Base-by-base conservation (phyloP, 2,797 vertebrate genomes). In the Picus viridis region DNA sequence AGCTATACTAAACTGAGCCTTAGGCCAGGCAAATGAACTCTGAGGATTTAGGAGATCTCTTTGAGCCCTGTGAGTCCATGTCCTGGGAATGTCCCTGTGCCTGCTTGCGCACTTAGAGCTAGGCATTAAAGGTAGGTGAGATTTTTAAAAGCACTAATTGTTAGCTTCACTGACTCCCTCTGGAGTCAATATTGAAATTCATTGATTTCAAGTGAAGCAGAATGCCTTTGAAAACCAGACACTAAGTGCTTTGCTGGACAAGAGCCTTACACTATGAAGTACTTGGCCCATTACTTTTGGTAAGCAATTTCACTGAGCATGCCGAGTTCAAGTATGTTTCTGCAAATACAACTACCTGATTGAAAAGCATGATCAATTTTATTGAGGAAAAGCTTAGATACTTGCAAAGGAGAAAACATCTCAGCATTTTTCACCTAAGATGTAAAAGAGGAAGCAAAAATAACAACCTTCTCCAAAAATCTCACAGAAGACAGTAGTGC, bases 161-260 rank as follows among this genome's bases (percentile, higher is more conserved):
- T 93, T 82, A 92, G 85, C 74, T 94, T 92, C 91, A 89, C 80
- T 29, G 83, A 93, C 87, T 95, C 93, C 87, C 85, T 64, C 87
- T 92, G 94, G 93, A 95, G 90, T 88, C 92, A 79, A 91, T 88
- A 89, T 87, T 76, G 80, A 94, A 96, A 79, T 29, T 73, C 94
- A 95, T 95, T 91, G 96, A 95, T 95, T 89, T 89, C 87, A 83
- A 89, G 76, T 56, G 90, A 93, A 86, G 93, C 83, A 89, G 90
- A 94, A 93, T 58, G 80, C 89, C 89, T 95, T 92, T 95, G 95
- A 96, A 96, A 96, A 92, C 29, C 84, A 83, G 76, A 47, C 87
- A 56, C 83, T 96, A 94, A 96, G 96, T 95, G 94, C 94, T 95
- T 94, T 96, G 89, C 94, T 96, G 93, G 96, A 95, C 87, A 56